phyloP scores from a whole-genome alignment of 2,113 vertebrate species.

The Rhea pennata region DNA sequence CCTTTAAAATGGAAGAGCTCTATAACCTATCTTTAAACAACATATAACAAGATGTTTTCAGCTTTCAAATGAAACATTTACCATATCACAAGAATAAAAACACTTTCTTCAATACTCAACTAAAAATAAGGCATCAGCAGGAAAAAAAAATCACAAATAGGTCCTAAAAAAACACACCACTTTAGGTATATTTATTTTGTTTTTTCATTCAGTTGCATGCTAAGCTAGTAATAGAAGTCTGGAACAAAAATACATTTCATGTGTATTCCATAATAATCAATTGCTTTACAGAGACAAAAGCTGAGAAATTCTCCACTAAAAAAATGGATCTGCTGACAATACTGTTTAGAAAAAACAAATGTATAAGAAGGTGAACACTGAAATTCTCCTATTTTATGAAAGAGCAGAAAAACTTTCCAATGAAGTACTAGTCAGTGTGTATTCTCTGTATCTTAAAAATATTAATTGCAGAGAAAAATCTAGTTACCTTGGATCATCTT shows the following conservation, averaged over 20 bases:
- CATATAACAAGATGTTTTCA: neutral
- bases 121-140: neutral
- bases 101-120: neutral
- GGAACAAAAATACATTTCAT: neutral
- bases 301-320: neutral
- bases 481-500: slow-evolving; percentile 89
- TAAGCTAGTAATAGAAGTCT: neutral
- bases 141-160: neutral
- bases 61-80: neutral
- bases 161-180: neutral
- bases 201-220: neutral
- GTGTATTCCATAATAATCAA: neutral
- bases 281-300: neutral
- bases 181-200: neutral
- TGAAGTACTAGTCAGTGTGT: neutral
- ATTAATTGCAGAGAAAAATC: neutral
- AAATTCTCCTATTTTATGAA: neutral
- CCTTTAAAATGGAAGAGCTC: neutral
- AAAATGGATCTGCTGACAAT: neutral
- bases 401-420: neutral
- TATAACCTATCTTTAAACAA: neutral
- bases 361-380: accelerated
- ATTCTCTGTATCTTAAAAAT: neutral
- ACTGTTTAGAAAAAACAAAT: neutral
- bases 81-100: neutral